Percentiles rank a stretch among this genome's conserved stretches.
phyloP scores from a whole-genome alignment of 2,113 vertebrate genomes.

The Machaerirhynchus nigripectus region DNA sequence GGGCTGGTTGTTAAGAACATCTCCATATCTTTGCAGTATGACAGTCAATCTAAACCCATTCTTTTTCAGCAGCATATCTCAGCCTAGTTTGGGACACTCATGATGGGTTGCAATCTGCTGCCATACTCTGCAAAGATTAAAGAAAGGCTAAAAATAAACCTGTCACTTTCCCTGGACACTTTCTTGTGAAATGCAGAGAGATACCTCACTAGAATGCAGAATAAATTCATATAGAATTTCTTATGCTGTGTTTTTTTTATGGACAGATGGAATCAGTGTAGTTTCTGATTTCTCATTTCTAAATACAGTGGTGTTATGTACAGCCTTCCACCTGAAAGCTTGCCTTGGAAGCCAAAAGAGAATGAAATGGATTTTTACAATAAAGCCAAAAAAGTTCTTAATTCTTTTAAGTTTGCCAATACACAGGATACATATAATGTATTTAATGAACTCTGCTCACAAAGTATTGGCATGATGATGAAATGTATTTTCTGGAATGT shows the following conservation, averaged over 20 bases:
- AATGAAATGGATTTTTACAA: slow-evolving; percentile 21
- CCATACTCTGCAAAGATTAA: slow-evolving; percentile 45
- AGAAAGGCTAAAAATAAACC: slow-evolving; percentile 65
- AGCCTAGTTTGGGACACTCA: slow-evolving; percentile 56
- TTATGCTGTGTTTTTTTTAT: slow-evolving; percentile 15
- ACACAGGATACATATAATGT: neutral
- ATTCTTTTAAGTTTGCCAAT: neutral
- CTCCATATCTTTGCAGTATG: slow-evolving; percentile 56
- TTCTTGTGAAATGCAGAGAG: slow-evolving; percentile 58
- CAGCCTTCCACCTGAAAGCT: slow-evolving; percentile 51
- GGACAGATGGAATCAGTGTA: slow-evolving; percentile 62
- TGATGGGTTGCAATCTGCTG: slow-evolving; percentile 65
- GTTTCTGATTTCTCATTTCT: slow-evolving; percentile 30
- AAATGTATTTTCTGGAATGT: neutral
- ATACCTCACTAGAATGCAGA: slow-evolving; percentile 59
- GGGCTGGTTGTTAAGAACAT: slow-evolving; percentile 66
- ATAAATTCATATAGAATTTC: slow-evolving; percentile 53
- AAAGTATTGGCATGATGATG: neutral
- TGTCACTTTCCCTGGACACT: slow-evolving; percentile 58
- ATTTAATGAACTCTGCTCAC: slow-evolving; percentile 11
- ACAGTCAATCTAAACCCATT: slow-evolving; percentile 56
- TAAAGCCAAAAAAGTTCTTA: slow-evolving; percentile 11
- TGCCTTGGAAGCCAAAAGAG: neutral
- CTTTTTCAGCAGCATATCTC: slow-evolving; percentile 52
- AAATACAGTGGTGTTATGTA: slow-evolving; percentile 38